Base-by-base conservation (phyloP, 2,797 vertebrate genomes). In the Eulemur coronatus region DNA sequence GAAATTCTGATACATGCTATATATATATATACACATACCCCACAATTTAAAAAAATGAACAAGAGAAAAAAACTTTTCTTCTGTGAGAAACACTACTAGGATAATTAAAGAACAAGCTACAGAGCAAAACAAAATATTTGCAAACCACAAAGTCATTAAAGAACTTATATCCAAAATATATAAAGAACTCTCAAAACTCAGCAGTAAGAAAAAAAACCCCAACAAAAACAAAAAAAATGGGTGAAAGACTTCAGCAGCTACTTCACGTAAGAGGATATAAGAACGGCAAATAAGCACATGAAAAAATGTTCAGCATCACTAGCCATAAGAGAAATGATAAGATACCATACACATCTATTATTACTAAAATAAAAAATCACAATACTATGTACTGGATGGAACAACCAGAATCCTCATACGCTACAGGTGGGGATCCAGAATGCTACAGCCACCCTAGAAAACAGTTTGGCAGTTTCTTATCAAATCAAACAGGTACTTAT, bases 151-250 rank as follows among this genome's bases (percentile, higher is more conserved):
- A 28, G 55, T 14, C n/a, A 22, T 57, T 80, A 73, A 92, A 72
- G 61, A 41, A 46, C 33, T 65, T 82, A 18, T 33, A 65, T 65
- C 38, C n/a, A 84, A 38, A 93, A 85, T 73, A 89, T 78, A 72
- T 57, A 92, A 81, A 85, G 13, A 92, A 84, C 17, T 43, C 72
- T 92, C 20, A 84, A 95, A 87, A 41, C 33, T 91, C n/a, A 72
- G 30, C 20, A 72, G 18, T 63, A 84, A 46, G 33, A 17, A 48
- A 57, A 73, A 33, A 65, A 65, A n/a, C 38, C 38, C 38, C 38
- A 15, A 3, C 33, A 65, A 18, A 24, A 22, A 57, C 41, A 57
- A 65, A 65, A 65, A 65, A 65, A 84, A 48, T 59, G 4, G 57
- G 3, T 43, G 35, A 72, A 90, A 86, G 50, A 91, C 35, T 80